Conservation (phyloP, 2,888 invertebrate species). For the Parelbella ahira region DNA sequence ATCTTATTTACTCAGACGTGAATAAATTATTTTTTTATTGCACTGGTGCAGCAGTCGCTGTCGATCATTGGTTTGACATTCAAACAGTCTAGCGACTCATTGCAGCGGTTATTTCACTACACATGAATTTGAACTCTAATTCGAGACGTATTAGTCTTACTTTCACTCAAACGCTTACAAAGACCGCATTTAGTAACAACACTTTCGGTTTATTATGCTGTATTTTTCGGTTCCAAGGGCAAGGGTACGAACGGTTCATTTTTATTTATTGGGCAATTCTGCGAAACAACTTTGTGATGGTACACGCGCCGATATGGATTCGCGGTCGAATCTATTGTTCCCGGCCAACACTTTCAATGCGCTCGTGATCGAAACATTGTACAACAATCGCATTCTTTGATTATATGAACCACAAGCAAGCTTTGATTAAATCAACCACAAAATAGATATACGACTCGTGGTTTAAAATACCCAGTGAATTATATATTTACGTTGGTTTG, state of each 20-base stretch:
- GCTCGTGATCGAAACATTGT: slow-evolving; percentile 35
- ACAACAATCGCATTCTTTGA: slow-evolving; percentile 42
- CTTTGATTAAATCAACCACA: too few relatives aligned
- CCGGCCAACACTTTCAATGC: slow-evolving; percentile 41
- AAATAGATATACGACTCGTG: too few relatives aligned
- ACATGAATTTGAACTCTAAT: slow-evolving; percentile 39
- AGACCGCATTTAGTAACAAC: slow-evolving; percentile 57
- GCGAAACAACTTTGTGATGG: slow-evolving; percentile 42
- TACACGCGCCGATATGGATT: slow-evolving; percentile 37
- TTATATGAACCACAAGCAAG: slow-evolving; percentile 49
- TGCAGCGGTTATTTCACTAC: slow-evolving; percentile 56
- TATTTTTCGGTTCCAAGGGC: slow-evolving; percentile 72
- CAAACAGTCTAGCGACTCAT: slow-evolving; percentile 75
- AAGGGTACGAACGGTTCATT: slow-evolving; percentile 60
- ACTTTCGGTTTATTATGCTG: slow-evolving; percentile 52
- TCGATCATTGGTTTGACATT: slow-evolving; percentile 80
- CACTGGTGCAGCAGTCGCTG: slow-evolving; percentile 61
- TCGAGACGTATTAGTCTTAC: neutral
- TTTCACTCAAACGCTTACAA: too few relatives aligned
- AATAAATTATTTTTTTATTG: slow-evolving; percentile 79
- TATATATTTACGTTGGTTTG: too few relatives aligned
- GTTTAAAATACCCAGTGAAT: too few relatives aligned
- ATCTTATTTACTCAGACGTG: slow-evolving; percentile 70
- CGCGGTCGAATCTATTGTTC: slow-evolving; percentile 55
- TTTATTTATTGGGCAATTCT: slow-evolving; percentile 57